Evolutionary conservation across 2,888 invertebrate genomes (phyloP).

Genomic region (Acrocera orbiculus): DNA sequence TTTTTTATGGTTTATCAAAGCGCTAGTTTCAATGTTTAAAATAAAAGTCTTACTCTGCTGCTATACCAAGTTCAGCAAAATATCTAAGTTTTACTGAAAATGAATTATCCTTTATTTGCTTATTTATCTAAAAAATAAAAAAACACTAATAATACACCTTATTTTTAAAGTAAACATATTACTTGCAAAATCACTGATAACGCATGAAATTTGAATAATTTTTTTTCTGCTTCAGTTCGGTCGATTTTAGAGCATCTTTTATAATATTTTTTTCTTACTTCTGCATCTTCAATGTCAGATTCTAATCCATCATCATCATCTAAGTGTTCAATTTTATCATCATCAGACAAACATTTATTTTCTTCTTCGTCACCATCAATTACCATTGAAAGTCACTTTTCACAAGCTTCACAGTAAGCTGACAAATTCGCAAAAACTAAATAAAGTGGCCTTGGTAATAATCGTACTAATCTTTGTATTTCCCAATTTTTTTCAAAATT

Average conservation of each 20-base stretch:
- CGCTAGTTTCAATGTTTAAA: too few relatives aligned
- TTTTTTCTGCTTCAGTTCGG: conserved; percentile 10
- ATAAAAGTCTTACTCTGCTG: conserved; percentile 14
- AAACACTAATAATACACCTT: not conserved
- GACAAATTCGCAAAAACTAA: conserved; percentile 70
- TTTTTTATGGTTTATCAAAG: too few relatives aligned
- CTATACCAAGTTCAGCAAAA: conserved; percentile 18
- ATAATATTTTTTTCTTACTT: conserved; percentile 12
- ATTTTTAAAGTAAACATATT: not conserved
- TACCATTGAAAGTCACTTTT: conserved; percentile 32
- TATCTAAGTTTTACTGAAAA: conserved; percentile 17
- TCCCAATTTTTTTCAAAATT: conserved; percentile 61
- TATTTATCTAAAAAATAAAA: conserved; percentile 6
- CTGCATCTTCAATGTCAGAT: conserved; percentile 47
- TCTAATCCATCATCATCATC: conserved; percentile 39
- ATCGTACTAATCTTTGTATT: conserved; percentile 54
- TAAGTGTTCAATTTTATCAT: conserved; percentile 34
- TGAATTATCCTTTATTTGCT: conserved; percentile 6
- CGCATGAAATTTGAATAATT: conserved; percentile 18
- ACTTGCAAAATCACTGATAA: conserved; percentile 15
- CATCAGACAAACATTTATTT: conserved; percentile 40
- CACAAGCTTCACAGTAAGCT: conserved; percentile 65
- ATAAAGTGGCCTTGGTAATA: conserved; percentile 68
- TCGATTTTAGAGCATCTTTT: conserved; percentile 6
- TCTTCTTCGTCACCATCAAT: conserved; percentile 54